These are phyloP conservation scores for Whitmania pigra DNA, from an alignment of 1,140 invertebrate genomes.

Conservation along the genomic window DNA sequence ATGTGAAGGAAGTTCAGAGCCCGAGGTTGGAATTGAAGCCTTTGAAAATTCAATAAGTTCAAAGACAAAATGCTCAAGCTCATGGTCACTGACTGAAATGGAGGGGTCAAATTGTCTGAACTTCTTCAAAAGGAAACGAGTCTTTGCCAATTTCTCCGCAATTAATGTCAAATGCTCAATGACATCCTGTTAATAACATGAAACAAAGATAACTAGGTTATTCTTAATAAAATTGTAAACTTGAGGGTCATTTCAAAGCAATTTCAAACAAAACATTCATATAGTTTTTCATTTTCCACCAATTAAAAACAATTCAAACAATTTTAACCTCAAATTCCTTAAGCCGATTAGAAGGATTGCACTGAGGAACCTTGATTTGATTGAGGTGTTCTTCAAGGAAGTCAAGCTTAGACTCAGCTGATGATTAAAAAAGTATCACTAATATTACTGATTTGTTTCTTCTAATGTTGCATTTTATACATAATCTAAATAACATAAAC, in stretches of 20 bases:
- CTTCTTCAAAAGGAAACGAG: constrained; percentile 54
- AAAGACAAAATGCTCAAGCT: constrained; percentile 44
- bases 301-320: too few species aligned
- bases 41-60: constrained; percentile 50
- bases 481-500: too few species aligned
- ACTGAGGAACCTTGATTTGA: too few species aligned
- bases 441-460: too few species aligned
- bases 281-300: too few species aligned
- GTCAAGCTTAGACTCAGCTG: too few species aligned
- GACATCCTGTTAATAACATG: constrained; percentile 45
- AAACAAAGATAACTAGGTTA: not conserved
- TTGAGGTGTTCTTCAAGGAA: too few species aligned
- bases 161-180: constrained; percentile 49
- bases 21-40: constrained; percentile 32
- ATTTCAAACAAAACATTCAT: not conserved
- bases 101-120: constrained; percentile 39
- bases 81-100: constrained; percentile 27
- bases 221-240: too few species aligned
- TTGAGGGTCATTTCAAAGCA: too few species aligned
- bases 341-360: not conserved
- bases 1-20: not conserved
- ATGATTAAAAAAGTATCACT: too few species aligned
- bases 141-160: constrained; percentile 52
- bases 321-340: not conserved
- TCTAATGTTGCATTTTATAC: too few species aligned